Conservation (phyloP, 1,140 invertebrate genomes). For the Thalassaphorura encarpata region DNA sequence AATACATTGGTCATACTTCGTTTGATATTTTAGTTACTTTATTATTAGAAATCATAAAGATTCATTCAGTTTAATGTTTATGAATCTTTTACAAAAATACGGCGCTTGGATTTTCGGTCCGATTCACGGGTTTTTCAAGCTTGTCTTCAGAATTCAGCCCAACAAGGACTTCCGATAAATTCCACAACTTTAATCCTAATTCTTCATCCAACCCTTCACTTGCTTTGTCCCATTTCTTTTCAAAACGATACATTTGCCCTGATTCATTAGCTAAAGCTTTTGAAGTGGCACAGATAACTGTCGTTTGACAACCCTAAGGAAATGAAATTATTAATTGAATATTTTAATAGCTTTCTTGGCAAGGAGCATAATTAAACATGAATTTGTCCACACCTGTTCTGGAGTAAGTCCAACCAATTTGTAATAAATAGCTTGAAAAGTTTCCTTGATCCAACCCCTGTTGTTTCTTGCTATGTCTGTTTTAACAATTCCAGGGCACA, state of each 20-base stretch:
- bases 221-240: conserved; percentile 6
- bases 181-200: not conserved
- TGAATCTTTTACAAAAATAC: no score
- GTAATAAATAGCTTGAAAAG: no score
- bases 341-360: not conserved
- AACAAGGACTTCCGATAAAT: not conserved
- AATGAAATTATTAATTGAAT: not conserved
- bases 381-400: not conserved
- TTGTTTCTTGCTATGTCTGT: conserved; percentile 5
- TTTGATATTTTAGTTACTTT: no score
- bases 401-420: conserved; percentile 40
- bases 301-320: conserved; percentile 3
- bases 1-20: no score
- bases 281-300: conserved; percentile 4
- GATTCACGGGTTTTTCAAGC: no score
- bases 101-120: no score
- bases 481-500: conserved; percentile 8
- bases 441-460: no score
- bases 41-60: no score
- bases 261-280: conserved; percentile 3
- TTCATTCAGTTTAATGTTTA: no score
- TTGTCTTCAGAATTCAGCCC: not conserved
- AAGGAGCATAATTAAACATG: not conserved
- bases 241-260: conserved; percentile 7
- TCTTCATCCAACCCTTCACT: not conserved